phyloP scores from a whole-genome alignment of 2,113 vertebrate species.

The Struthidea cinerea region DNA sequence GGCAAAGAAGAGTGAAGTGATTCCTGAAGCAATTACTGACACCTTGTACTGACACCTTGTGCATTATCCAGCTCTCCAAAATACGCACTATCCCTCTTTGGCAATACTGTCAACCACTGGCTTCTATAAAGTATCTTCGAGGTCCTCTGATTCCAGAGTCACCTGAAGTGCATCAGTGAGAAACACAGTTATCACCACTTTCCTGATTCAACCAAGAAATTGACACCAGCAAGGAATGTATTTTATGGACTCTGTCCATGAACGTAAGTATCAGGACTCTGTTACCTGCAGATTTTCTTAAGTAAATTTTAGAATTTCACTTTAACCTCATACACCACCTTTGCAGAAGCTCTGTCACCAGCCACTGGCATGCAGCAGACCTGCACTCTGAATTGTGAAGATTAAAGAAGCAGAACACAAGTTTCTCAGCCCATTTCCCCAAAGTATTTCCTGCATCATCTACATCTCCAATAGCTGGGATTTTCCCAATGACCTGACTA shows the following conservation, averaged over 20 bases:
- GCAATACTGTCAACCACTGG: background rate
- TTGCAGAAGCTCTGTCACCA: background rate
- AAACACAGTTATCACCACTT: background rate
- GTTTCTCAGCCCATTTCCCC: background rate
- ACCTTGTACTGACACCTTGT: background rate
- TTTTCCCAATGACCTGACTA: background rate
- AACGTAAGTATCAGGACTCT: background rate
- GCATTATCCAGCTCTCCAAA: background rate
- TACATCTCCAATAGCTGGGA: background rate
- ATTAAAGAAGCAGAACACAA: background rate
- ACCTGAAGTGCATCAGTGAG: background rate
- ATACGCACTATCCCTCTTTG: background rate
- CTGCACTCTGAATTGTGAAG: background rate
- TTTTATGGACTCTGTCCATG: background rate
- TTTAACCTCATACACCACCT: background rate
- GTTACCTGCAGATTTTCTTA: background rate
- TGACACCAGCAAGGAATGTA: background rate
- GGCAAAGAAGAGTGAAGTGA: background rate
- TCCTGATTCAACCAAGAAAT: background rate
- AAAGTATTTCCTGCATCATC: background rate
- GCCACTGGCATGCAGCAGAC: background rate
- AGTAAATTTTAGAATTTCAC: background rate
- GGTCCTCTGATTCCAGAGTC: background rate
- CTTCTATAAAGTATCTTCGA: background rate
- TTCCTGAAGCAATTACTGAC: background rate